Conservation (phyloP, 2,113 vertebrate genomes). For the Bombycilla garrulus region DNA sequence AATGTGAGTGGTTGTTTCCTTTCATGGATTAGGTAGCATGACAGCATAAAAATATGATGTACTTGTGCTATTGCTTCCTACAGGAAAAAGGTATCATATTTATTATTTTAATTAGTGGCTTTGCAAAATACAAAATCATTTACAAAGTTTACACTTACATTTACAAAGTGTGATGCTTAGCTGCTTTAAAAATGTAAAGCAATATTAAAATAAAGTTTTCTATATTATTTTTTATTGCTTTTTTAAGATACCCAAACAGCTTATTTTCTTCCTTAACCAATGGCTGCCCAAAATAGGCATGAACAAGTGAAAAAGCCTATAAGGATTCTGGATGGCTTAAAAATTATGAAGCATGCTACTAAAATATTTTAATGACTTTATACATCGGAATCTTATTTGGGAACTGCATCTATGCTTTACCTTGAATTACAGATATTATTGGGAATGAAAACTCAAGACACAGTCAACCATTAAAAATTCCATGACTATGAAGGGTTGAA, state of each 20-base stretch:
- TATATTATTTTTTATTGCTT: not conserved
- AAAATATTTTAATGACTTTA: not conserved
- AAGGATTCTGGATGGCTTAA: not conserved
- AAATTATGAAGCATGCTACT: not conserved
- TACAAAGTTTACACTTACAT: no score
- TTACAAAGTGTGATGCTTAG: not conserved
- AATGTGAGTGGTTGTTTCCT: not conserved
- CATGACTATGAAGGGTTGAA: not conserved
- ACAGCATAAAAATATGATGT: not conserved
- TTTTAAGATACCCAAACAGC: not conserved
- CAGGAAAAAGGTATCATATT: not conserved
- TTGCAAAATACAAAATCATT: not conserved
- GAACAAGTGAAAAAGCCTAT: not conserved
- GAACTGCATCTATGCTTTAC: not conserved
- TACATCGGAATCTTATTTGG: not conserved
- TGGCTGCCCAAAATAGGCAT: not conserved
- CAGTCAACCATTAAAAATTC: not conserved
- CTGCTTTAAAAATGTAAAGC: not conserved
- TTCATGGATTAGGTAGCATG: not conserved
- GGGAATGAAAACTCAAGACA: not conserved
- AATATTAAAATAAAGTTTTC: not conserved
- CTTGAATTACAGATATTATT: not conserved
- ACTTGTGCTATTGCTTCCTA: not conserved
- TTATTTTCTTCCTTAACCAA: not conserved
- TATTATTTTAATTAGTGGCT: not conserved